These are phyloP conservation scores for Dynastes maya DNA, from an alignment of 2,888 invertebrate species.

Conservation along the genomic window DNA sequence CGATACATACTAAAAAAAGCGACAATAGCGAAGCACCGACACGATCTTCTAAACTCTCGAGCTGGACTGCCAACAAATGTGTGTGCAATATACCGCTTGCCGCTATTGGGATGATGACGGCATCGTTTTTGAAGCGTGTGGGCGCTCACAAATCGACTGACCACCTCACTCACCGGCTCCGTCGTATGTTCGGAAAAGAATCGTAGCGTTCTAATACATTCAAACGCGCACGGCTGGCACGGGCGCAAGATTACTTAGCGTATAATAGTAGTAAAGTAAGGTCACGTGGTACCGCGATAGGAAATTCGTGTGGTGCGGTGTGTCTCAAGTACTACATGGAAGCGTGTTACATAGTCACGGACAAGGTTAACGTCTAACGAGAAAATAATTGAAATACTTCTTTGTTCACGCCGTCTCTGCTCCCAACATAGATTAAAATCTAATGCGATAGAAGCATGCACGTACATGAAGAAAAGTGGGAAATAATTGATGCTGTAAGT, in stretches of 20 bases:
- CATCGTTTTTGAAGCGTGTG: slow-evolving; percentile 14
- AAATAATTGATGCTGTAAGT: slow-evolving; percentile 11
- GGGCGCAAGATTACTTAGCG: neutral
- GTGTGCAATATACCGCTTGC: slow-evolving; percentile 16
- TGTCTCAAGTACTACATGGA: slow-evolving; percentile 3
- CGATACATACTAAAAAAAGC: slow-evolving; percentile 13
- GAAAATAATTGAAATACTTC: slow-evolving; percentile 45
- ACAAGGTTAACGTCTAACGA: slow-evolving; percentile 48
- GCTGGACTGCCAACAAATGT: slow-evolving; percentile 27
- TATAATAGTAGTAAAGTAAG: slow-evolving; percentile 26
- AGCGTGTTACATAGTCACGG: slow-evolving; percentile 39
- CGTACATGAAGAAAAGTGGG: neutral
- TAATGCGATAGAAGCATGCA: slow-evolving; percentile 13
- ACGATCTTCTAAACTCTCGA: slow-evolving; percentile 15
- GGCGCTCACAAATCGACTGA: slow-evolving; percentile 41
- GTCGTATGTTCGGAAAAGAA: slow-evolving; percentile 32
- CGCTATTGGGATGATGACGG: slow-evolving; percentile 39
- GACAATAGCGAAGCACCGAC: slow-evolving; percentile 10
- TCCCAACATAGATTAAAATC: too few species aligned
- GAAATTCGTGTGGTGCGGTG: slow-evolving; percentile 26
- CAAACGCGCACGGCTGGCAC: slow-evolving; percentile 7
- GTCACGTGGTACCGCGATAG: slow-evolving; percentile 28
- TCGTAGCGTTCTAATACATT: slow-evolving; percentile 1
- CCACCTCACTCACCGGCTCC: slow-evolving; percentile 5
- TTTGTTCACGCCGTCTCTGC: slow-evolving; percentile 10